Percentiles rank a stretch among this genome's conserved stretches.
Evolutionary conservation across 2,113 vertebrate species (phyloP).

Genomic region (Clinocottus analis): DNA sequence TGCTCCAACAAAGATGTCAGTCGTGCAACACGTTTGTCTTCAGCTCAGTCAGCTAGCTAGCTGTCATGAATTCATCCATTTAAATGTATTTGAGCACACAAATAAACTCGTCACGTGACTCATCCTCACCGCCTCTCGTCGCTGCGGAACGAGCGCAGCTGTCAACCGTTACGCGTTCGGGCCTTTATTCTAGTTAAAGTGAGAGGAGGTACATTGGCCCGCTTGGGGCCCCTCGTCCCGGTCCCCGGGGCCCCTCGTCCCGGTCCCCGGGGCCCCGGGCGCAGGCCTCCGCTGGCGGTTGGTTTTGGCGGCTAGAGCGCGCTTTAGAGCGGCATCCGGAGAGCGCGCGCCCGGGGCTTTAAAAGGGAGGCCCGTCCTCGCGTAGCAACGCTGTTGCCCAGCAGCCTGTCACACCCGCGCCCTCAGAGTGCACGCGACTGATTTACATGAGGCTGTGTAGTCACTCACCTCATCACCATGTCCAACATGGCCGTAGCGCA

Average conservation of each 20-base stretch:
- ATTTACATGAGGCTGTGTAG: not conserved
- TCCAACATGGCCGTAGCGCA: not conserved
- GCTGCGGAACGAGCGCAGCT: not conserved
- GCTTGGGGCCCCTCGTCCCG: not conserved
- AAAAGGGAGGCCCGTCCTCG: constrained; percentile 24
- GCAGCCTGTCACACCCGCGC: not conserved
- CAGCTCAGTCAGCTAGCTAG: no score
- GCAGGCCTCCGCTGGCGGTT: no score
- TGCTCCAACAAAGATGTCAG: not conserved
- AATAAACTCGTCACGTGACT: no score
- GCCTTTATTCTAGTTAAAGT: not conserved
- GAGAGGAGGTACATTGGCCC: no score
- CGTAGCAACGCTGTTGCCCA: constrained; percentile 53
- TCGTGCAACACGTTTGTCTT: not conserved
- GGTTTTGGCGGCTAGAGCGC: constrained; percentile 54
- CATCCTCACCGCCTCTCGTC: no score
- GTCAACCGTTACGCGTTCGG: not conserved
- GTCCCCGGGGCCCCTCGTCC: not conserved
- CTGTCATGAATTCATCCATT: not conserved
- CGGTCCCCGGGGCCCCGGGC: not conserved
- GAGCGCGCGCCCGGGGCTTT: constrained; percentile 21
- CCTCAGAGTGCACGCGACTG: no score
- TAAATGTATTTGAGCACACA: no score
- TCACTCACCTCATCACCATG: not conserved
- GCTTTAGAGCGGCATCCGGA: constrained; percentile 59